Evolutionary conservation across 2,797 vertebrate genomes (phyloP).

Genomic region (Huso huso): DNA sequence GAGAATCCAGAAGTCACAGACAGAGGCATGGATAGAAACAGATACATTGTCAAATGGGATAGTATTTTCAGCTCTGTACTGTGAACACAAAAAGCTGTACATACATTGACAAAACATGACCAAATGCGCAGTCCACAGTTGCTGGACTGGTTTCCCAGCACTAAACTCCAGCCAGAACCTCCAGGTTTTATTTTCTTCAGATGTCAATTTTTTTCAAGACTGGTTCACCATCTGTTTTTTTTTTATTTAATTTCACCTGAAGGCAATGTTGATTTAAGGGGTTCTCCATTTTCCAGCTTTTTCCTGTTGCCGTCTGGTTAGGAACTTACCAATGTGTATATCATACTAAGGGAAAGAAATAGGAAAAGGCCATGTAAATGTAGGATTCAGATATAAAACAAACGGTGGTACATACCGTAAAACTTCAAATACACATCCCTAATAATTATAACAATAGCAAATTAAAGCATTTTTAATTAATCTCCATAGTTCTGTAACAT

Average conservation of each 20-base stretch:
- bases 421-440: background rate
- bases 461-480: constrained; percentile 1
- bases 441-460: constrained; percentile 9
- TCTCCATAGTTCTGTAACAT: constrained; percentile 8
- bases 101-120: constrained; percentile 13
- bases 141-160: constrained; percentile 14
- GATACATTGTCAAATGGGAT: constrained; percentile 14
- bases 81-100: constrained; percentile 41
- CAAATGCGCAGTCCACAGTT: constrained; percentile 10
- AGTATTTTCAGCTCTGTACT: constrained; percentile 30
- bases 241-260: background rate
- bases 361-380: constrained; percentile 18
- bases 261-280: background rate
- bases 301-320: constrained; percentile 54
- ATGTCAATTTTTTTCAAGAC: constrained; percentile 22
- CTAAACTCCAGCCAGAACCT: constrained; percentile 19
- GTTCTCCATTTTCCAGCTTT: constrained; percentile 27
- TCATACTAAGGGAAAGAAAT: constrained; percentile 72
- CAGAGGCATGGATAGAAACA: constrained; percentile 21
- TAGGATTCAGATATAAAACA: constrained; percentile 12
- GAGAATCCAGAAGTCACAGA: constrained; percentile 45
- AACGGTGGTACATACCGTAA: background rate
- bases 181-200: constrained; percentile 18
- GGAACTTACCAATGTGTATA: constrained; percentile 92
- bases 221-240: constrained; percentile 27